phyloP scores from a whole-genome alignment of 2,888 invertebrate species.

The Caenorhabditis sp. region DNA sequence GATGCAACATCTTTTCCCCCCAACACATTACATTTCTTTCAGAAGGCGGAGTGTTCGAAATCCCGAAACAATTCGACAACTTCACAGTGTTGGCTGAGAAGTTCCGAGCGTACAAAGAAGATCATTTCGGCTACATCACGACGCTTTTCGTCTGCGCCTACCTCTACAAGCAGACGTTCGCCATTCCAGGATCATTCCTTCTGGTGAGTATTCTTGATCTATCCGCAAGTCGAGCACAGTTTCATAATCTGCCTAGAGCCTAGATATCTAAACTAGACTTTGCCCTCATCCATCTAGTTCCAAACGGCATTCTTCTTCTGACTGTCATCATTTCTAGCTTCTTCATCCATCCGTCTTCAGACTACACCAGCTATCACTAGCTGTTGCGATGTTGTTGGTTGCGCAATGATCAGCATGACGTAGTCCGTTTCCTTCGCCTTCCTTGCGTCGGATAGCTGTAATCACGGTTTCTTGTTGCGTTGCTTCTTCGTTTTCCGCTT shows the following conservation, averaged over 20 bases:
- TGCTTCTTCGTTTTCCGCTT: conserved; percentile 31
- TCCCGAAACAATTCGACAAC: conserved; percentile 82
- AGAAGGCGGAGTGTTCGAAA: conserved; percentile 76
- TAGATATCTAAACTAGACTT: too few species aligned
- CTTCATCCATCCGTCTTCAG: too few species aligned
- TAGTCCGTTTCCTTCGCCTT: too few species aligned
- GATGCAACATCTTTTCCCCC: too few species aligned
- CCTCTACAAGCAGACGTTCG: conserved; percentile 87
- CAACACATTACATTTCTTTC: conserved; percentile 37
- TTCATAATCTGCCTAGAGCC: too few species aligned
- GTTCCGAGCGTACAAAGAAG: conserved; percentile 84
- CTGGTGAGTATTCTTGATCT: conserved; percentile 85
- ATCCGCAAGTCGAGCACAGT: too few species aligned
- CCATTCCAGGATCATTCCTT: conserved; percentile 87
- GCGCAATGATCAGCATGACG: conserved; percentile 44
- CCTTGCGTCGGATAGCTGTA: conserved; percentile 29
- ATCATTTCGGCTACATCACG: conserved; percentile 85
- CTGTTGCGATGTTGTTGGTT: conserved; percentile 10
- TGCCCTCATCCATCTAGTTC: too few species aligned
- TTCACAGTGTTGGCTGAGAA: conserved; percentile 80
- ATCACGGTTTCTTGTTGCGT: conserved; percentile 53
- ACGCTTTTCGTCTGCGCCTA: conserved; percentile 86
- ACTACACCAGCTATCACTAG: conserved; percentile 15
- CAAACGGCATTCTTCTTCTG: background rate
- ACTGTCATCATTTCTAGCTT: background rate